Percentiles rank a stretch among this genome's conserved stretches.
These are phyloP conservation scores for Eupristina koningsbergeri DNA, from an alignment of 1,140 invertebrate genomes.

Conservation along the genomic window DNA sequence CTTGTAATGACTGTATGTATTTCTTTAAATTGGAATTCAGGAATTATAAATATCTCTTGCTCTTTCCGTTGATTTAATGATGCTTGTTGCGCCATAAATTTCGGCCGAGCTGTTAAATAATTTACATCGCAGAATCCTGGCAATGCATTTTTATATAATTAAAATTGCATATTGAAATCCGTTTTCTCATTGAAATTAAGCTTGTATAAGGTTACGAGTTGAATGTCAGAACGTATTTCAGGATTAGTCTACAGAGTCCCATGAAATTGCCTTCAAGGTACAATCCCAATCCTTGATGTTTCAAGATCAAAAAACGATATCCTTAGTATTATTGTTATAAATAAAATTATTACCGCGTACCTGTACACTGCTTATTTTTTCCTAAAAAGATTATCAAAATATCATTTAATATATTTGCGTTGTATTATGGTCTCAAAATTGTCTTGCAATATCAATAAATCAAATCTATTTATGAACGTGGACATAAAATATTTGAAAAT, in stretches of 20 bases:
- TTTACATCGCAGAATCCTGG: neutral
- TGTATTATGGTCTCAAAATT: too few relatives aligned
- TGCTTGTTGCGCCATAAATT: neutral
- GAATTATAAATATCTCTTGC: neutral
- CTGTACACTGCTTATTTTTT: neutral
- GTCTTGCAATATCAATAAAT: too few relatives aligned
- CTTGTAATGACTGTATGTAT: conserved; percentile 3
- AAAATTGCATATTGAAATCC: neutral
- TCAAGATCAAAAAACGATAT: neutral
- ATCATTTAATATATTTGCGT: too few relatives aligned
- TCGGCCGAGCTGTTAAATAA: neutral
- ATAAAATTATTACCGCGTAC: neutral
- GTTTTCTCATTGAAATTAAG: neutral
- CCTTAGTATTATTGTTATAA: neutral
- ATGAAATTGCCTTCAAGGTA: neutral
- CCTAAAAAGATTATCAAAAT: too few relatives aligned
- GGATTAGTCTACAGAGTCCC: neutral
- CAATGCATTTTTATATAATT: neutral
- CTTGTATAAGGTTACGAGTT: neutral
- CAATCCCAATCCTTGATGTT: neutral
- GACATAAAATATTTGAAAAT: too few relatives aligned
- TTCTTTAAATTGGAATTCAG: neutral
- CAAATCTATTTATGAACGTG: too few relatives aligned
- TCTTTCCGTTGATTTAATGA: neutral
- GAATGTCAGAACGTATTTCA: neutral